phyloP scores from a whole-genome alignment of 92 coral and sea anemone genomes.

The Umimayanthus kanabou region DNA sequence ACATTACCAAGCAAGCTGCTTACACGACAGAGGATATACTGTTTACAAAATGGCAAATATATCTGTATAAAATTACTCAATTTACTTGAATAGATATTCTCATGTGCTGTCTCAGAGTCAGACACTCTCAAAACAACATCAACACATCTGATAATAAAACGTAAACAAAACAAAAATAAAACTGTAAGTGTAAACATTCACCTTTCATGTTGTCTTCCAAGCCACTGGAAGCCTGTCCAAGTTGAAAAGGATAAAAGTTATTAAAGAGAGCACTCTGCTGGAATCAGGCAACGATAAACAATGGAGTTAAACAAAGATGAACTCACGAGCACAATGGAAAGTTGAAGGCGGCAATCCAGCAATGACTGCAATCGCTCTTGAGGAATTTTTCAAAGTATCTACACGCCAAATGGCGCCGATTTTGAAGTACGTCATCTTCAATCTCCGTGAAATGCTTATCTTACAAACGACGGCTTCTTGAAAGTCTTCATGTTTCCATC shows the following conservation, averaged over 20 bases:
- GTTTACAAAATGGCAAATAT: too few species aligned
- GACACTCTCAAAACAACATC: background rate
- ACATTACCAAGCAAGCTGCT: too few species aligned
- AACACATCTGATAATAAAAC: background rate
- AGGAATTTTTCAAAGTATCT: conserved; percentile 1
- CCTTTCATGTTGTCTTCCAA: conserved; percentile 22
- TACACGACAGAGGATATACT: too few species aligned
- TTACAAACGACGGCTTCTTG: background rate
- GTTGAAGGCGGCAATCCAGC: background rate
- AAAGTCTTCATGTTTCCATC: background rate
- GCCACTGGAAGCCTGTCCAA: conserved; percentile 12
- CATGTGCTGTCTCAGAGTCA: background rate
- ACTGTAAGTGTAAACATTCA: background rate
- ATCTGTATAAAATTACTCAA: too few species aligned
- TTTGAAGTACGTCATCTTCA: conserved; percentile 21
- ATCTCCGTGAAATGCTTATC: background rate
- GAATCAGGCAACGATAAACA: background rate
- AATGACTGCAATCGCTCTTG: background rate
- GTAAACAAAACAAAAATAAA: background rate
- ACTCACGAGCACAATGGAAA: conserved; percentile 20
- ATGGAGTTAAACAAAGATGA: background rate
- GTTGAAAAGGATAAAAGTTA: background rate
- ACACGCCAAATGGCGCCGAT: conserved; percentile 11
- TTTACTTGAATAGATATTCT: background rate
- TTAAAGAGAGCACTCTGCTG: background rate